Conservation (phyloP, 2,113 vertebrate species). For the Lanius collurio region DNA sequence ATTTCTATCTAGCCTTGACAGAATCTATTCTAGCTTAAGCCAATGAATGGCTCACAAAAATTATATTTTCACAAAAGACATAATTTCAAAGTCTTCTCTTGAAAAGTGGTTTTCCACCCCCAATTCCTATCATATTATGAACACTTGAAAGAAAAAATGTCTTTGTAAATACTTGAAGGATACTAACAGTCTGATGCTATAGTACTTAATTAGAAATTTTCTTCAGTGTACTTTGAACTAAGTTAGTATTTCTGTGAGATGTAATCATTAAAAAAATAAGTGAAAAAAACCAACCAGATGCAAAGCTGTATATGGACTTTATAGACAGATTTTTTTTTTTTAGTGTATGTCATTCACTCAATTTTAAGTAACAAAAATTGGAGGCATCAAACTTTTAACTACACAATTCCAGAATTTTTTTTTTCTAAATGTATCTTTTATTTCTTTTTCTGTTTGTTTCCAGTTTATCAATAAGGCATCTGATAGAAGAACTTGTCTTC, state of each 20-base stretch:
- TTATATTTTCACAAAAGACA: neutral
- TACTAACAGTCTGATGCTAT: neutral
- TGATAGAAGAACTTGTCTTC: neutral
- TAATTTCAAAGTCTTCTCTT: neutral
- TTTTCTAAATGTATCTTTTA: neutral
- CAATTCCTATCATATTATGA: neutral
- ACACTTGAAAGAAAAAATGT: neutral
- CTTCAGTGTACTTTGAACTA: neutral
- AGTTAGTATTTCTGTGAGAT: neutral
- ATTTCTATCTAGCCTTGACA: neutral
- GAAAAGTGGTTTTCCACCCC: neutral
- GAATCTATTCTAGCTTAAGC: neutral
- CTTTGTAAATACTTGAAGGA: neutral
- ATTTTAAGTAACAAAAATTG: neutral
- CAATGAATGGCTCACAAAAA: neutral
- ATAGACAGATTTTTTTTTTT: neutral
- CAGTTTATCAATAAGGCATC: neutral
- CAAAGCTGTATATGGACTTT: neutral
- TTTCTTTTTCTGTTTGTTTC: neutral
- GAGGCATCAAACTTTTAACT: neutral
- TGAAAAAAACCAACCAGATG: neutral
- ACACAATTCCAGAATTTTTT: neutral
- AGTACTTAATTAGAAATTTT: neutral
- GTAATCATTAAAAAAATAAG: neutral
- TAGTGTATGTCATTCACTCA: neutral